Base-by-base conservation (phyloP, 2,113 vertebrate genomes). In the Cathartes aura region DNA sequence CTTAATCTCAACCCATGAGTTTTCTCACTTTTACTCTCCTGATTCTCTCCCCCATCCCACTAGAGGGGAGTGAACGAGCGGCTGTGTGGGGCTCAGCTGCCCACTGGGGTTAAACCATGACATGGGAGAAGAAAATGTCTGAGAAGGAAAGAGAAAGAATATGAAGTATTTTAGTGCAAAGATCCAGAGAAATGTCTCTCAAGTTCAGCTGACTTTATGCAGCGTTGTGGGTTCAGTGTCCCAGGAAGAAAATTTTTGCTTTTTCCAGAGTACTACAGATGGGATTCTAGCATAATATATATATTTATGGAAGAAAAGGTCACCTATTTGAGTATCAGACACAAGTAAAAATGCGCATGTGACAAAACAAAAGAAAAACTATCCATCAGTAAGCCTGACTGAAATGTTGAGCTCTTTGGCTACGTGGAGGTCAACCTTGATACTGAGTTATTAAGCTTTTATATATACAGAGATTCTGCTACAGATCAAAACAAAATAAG, bases 31-130 rank as follows among this genome's bases (percentile, higher is more conserved):
- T 63, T 36, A 59, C 24, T 3, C 0, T 64, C 9, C 36, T 27
- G 48, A 78, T 84, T 63, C 56, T 70, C 40, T 40, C 29, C 10
- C 19, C 7, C n/a, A 34, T 27, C 12, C 23, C 21, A 34, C 43
- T 8, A 12, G 11, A 7, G 6, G 4, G 6, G 27, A 53, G 6
- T 34, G 53, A 74, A 3, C 1, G 4, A 85, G 36, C 1, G 1
- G 5, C 11, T 27, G 4, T 8, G 13, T 26, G 18, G n/a, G 13
- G 8, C 21, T 84, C 32, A 90, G 42, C 43, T 63, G 58, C 58
- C 13, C 11, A 26, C 20, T 67, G 24, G 4, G 20, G 26, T 58
- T 64, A 45, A 76, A 68, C 9, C 1, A 1, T 1, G 3, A 72
- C 13, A 43, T 2, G 7, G 12, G 3, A 80, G 32, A 70, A 70